Percentiles rank a stretch among this genome's conserved stretches.
phyloP scores from a whole-genome alignment of 1,140 invertebrate species.

The Calephelis nemesis region DNA sequence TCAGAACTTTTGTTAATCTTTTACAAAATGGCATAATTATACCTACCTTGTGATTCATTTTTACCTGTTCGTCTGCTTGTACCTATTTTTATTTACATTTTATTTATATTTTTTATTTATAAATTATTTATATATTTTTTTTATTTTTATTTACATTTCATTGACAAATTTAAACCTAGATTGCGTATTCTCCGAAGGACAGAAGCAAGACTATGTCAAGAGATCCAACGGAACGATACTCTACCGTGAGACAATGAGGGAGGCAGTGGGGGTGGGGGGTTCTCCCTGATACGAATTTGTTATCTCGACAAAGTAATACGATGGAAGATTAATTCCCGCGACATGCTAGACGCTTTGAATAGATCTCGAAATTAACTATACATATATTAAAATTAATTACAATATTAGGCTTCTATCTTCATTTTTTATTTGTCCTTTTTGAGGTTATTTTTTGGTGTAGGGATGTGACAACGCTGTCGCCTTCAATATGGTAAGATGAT shows the following conservation, averaged over 20 bases:
- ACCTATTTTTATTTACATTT: too few species aligned
- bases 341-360: conserved; percentile 43
- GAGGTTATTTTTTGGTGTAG: too few species aligned
- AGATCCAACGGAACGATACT: conserved; percentile 19
- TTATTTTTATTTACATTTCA: too few species aligned
- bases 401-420: neutral
- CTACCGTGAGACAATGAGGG: conserved; percentile 35
- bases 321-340: conserved; percentile 56
- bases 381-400: conserved; percentile 27
- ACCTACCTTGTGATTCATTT: too few species aligned
- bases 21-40: too few species aligned
- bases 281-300: conserved; percentile 43
- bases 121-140: too few species aligned
- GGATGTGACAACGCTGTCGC: too few species aligned
- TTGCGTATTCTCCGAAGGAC: conserved; percentile 13
- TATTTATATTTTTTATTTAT: too few species aligned
- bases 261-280: conserved; percentile 21
- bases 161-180: conserved; percentile 2
- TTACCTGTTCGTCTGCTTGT: too few species aligned
- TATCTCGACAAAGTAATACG: conserved; percentile 58
- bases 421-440: too few species aligned
- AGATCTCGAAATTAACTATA: conserved; percentile 37
- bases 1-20: too few species aligned
- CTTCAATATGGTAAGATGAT: too few species aligned
- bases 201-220: conserved; percentile 21